Conservation (phyloP, 1,140 invertebrate genomes). For the Ostrea edulis region DNA sequence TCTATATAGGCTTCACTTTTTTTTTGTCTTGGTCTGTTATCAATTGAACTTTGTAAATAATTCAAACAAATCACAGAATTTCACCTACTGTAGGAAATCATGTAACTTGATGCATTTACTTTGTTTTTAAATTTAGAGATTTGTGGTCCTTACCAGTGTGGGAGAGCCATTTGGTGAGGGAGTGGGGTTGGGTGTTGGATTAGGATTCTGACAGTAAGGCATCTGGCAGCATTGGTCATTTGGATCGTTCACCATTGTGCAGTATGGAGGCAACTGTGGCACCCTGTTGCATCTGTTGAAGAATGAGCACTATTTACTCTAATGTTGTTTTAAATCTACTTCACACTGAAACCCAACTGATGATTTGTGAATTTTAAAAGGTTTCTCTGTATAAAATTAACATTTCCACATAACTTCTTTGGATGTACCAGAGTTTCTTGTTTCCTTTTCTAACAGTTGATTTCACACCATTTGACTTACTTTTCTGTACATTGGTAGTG, state of each 20-base stretch:
- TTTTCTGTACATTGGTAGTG: conserved; percentile 70
- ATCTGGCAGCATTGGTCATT: conserved; percentile 68
- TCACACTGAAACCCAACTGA: background rate
- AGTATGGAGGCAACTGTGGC: conserved; percentile 64
- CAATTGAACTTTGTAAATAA: no score
- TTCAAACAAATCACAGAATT: no score
- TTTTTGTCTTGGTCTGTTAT: no score
- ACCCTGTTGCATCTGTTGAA: conserved; percentile 64
- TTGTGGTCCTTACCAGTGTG: background rate
- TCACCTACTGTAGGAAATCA: no score
- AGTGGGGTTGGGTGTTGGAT: conserved; percentile 51
- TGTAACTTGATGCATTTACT: no score
- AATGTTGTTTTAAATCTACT: background rate
- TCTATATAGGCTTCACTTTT: no score
- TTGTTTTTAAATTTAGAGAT: no score
- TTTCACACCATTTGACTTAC: conserved; percentile 48
- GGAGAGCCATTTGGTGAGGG: conserved; percentile 52
- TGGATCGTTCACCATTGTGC: conserved; percentile 67
- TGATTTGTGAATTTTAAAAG: no score
- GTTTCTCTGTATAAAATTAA: no score
- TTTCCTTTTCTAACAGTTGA: no score
- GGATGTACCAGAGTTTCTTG: no score
- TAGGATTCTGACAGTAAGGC: conserved; percentile 61
- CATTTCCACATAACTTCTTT: no score
- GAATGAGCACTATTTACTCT: background rate